These are phyloP conservation scores for Catharus minimus DNA, from an alignment of 2,113 vertebrate species.

Conservation along the genomic window DNA sequence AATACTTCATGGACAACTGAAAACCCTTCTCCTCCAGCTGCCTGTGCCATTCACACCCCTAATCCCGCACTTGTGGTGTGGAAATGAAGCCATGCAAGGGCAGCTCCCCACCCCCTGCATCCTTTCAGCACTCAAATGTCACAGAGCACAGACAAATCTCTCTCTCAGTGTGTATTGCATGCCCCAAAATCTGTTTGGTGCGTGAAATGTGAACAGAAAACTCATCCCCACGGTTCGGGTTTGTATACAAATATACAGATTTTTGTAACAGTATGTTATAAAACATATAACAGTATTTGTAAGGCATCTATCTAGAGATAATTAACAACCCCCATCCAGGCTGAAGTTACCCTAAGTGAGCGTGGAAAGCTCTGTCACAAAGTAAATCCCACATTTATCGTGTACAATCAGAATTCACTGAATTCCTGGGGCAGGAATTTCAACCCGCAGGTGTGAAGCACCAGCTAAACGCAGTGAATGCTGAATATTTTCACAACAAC, in stretches of 20 bases:
- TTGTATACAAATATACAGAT: accelerated
- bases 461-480: background rate
- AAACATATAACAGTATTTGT: accelerated
- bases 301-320: accelerated
- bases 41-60: background rate
- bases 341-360: background rate
- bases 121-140: accelerated
- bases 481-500: accelerated
- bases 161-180: accelerated
- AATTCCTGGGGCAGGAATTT: background rate
- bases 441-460: background rate
- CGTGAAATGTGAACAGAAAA: background rate
- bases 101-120: background rate
- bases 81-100: background rate
- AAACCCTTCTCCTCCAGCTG: background rate
- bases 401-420: accelerated
- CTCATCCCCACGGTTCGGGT: accelerated
- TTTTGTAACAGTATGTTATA: accelerated
- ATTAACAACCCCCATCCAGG: background rate
- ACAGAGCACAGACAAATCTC: accelerated
- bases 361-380: background rate
- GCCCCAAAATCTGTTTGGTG: background rate
- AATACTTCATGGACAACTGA: background rate
- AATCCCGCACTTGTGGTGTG: background rate
- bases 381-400: accelerated